Percentiles rank a stretch among this genome's conserved stretches.
phyloP scores from a whole-genome alignment of 2,797 vertebrate species.

The Melanotaenia parkinsoni region DNA sequence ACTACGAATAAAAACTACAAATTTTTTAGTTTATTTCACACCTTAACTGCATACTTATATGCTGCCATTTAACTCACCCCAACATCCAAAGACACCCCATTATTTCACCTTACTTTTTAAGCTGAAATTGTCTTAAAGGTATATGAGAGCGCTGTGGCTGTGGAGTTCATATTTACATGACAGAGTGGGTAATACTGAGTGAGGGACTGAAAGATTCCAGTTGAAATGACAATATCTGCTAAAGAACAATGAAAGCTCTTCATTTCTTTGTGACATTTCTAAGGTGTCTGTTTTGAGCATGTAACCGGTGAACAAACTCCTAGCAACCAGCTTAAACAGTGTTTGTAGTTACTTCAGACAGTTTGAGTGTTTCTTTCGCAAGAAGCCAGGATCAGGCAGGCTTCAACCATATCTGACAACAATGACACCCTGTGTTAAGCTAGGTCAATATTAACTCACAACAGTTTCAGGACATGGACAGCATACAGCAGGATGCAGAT shows the following conservation, averaged over 20 bases:
- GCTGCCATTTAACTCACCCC: conserved; percentile 59
- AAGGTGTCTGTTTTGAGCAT: conserved; percentile 25
- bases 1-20: conserved; percentile 36
- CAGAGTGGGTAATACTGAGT: not conserved
- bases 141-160: not conserved
- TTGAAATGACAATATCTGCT: not conserved
- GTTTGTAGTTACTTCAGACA: conserved; percentile 53
- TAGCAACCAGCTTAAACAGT: conserved; percentile 34
- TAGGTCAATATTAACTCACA: conserved; percentile 80
- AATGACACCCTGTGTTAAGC: conserved; percentile 49
- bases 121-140: conserved; percentile 21
- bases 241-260: not conserved
- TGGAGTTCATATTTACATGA: not conserved
- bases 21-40: conserved; percentile 48
- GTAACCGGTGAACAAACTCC: conserved; percentile 37
- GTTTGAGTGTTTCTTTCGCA: conserved; percentile 70
- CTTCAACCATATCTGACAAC: conserved; percentile 60
- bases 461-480: conserved; percentile 71
- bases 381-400: conserved; percentile 62
- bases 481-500: conserved; percentile 47
- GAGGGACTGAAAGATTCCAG: not conserved
- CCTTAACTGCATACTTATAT: conserved; percentile 66
- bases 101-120: conserved; percentile 18
- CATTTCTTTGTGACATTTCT: not conserved
- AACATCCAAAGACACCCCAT: conserved; percentile 36